A percentile compares a stretch with the other conserved stretches of the same genome.
These are phyloP conservation scores for Enteromius thamalakanensis DNA, from an alignment of 2,797 vertebrate species.

Conservation along the genomic window DNA sequence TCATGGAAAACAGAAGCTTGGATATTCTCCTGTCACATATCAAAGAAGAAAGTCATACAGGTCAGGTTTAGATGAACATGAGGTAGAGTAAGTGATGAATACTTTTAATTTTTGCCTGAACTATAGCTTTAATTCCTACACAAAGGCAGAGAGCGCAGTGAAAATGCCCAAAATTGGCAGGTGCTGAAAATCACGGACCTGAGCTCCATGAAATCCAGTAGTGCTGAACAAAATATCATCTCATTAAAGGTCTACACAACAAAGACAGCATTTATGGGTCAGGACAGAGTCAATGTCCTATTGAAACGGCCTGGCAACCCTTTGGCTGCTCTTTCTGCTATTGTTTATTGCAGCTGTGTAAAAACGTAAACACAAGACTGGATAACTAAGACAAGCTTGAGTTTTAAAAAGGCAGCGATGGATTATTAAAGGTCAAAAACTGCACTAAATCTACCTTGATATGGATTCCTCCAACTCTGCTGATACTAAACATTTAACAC, in stretches of 20 bases:
- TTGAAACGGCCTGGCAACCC: conserved; percentile 42
- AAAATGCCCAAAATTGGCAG: conserved; percentile 47
- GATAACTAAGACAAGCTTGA: conserved; percentile 24
- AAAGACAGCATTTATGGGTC: conserved; percentile 52
- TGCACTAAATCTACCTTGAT: not conserved
- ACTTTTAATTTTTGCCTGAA: not conserved
- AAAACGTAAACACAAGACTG: conserved; percentile 37
- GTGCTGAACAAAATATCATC: conserved; percentile 55
- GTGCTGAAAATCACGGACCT: conserved; percentile 52
- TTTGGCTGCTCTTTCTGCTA: conserved; percentile 29
- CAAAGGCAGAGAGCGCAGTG: conserved; percentile 19
- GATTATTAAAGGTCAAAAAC: conserved; percentile 34
- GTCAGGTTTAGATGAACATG: not conserved
- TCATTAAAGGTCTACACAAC: conserved; percentile 50
- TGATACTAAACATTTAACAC: not conserved
- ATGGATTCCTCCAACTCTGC: not conserved
- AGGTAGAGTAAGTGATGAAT: not conserved
- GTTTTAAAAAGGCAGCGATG: not conserved
- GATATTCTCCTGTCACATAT: not conserved
- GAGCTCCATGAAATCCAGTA: conserved; percentile 48
- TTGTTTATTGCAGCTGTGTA: conserved; percentile 44
- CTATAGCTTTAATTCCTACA: conserved; percentile 21
- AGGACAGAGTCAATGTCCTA: conserved; percentile 37
- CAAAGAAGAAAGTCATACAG: not conserved
- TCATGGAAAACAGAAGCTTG: not conserved